Percentiles rank a stretch among this genome's conserved stretches.
Evolutionary conservation across 1,140 invertebrate genomes (phyloP).

Genomic region (Conus ventricosus): DNA sequence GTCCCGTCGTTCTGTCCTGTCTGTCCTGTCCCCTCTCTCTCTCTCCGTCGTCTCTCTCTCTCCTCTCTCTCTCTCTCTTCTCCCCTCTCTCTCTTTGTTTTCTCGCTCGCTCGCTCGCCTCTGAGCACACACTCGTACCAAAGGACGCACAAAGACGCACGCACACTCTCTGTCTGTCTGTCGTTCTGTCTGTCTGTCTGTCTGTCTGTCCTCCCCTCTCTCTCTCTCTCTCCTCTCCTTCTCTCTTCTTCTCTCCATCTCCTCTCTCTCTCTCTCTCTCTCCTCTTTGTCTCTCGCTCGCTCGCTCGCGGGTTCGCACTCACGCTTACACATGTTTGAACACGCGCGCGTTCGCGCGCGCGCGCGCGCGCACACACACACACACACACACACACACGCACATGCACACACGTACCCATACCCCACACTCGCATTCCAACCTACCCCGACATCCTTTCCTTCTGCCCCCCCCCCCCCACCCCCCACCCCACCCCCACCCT

Average conservation of each 20-base stretch:
- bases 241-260: too few species aligned
- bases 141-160: neutral
- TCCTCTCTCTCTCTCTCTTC: too few species aligned
- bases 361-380: neutral
- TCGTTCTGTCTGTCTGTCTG: too few species aligned
- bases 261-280: too few species aligned
- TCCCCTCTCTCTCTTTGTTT: too few species aligned
- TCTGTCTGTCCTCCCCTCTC: too few species aligned
- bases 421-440: neutral
- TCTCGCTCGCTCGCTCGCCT: too few species aligned
- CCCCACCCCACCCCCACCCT: neutral
- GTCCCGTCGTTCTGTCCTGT: too few species aligned
- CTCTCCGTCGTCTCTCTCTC: too few species aligned
- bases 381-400: slow-evolving; percentile 10
- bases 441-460: neutral
- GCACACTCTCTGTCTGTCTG: neutral
- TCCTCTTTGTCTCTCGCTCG: too few species aligned
- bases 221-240: too few species aligned
- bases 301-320: neutral
- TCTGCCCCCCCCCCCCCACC: neutral
- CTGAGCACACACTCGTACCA: neutral
- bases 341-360: neutral
- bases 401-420: neutral
- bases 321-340: neutral
- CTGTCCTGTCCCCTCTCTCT: too few species aligned